Evolutionary conservation across 2,113 vertebrate genomes (phyloP), one percentile per base, ranked within the genome.

Genomic region (Salvelinus namaycush): DNA sequence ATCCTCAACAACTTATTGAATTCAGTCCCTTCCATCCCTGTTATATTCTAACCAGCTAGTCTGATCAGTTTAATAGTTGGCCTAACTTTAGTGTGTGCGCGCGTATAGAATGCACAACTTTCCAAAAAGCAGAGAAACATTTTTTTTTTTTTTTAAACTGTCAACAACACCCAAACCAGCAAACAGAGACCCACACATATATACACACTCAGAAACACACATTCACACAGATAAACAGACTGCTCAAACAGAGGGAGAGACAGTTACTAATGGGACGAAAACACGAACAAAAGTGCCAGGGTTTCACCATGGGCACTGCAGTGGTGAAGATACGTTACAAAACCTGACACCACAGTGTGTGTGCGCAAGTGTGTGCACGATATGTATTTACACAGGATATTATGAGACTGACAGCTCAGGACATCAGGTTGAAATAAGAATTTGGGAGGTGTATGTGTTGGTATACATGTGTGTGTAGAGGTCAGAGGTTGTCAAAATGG

Each of bases 251-350:
- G 80, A 79, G 79, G 75, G 78, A 87, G 83, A 87, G 89, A 88
- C 72, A 87, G 26, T 85, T 82, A 83, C 86, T 81, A 87, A 85
- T 14, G 54, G 49, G 34, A 34, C 9, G 80, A 73, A 83, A 78
- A 88, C 79, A 59, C 76, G 81, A 87, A 81, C 84, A 84, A 87
- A 84, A 87, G 83, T 81, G 88, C 81, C 67, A 85, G 80, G 84
- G 76, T 54, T 78, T 75, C 68, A 78, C 79, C 76, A 48, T 77
- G 79, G 76, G 86, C 86, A 87, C 31, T 26, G 88, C 83, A 79
- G 84, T 79, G 83, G 83, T 84, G 89, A 80, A 78, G 89, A 91
- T 90, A 89, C 88, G 87, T 87, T 83, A 90, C 90, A 89, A 80
- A 86, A 86, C 82, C 73, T 11, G 83, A 86, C 87, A 81, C 80